Conservation (phyloP, 2,888 invertebrate species). For the Thymelicus lineola region DNA sequence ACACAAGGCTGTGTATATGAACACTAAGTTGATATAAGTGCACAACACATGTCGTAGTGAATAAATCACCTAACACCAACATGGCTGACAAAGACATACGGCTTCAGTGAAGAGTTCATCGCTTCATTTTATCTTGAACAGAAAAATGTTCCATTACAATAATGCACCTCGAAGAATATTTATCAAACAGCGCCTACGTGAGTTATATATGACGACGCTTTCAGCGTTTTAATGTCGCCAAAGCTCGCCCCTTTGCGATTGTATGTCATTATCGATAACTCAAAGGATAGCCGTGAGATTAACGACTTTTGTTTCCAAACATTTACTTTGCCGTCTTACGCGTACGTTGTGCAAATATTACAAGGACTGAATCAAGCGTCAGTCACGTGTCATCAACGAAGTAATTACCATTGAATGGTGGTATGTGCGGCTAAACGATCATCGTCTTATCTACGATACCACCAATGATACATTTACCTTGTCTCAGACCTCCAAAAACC, state of each 20-base stretch:
- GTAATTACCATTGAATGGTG: constrained; percentile 66
- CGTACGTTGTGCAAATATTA: constrained; percentile 49
- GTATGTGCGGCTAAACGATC: constrained; percentile 49
- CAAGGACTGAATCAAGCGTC: constrained; percentile 59
- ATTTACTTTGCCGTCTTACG: constrained; percentile 47
- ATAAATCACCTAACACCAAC: constrained; percentile 71
- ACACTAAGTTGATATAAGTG: constrained; percentile 30
- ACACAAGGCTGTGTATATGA: too few species aligned
- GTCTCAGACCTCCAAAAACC: constrained; percentile 65
- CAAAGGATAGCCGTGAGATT: constrained; percentile 46
- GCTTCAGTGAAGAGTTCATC: constrained; percentile 53
- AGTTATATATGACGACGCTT: constrained; percentile 47
- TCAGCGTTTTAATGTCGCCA: constrained; percentile 51
- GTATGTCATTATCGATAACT: constrained; percentile 42
- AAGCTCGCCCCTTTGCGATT: constrained; percentile 37
- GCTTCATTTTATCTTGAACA: constrained; percentile 54
- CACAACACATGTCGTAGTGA: constrained; percentile 70
- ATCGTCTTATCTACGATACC: constrained; percentile 45
- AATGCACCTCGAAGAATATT: constrained; percentile 54
- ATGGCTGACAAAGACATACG: constrained; percentile 66
- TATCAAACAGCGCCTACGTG: constrained; percentile 49
- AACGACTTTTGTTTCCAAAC: constrained; percentile 44
- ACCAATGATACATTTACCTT: constrained; percentile 73
- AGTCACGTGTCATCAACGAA: constrained; percentile 64
- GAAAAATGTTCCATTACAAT: constrained; percentile 63